Conservation (phyloP, 2,113 vertebrate genomes). For the Chroicocephalus ridibundus region DNA sequence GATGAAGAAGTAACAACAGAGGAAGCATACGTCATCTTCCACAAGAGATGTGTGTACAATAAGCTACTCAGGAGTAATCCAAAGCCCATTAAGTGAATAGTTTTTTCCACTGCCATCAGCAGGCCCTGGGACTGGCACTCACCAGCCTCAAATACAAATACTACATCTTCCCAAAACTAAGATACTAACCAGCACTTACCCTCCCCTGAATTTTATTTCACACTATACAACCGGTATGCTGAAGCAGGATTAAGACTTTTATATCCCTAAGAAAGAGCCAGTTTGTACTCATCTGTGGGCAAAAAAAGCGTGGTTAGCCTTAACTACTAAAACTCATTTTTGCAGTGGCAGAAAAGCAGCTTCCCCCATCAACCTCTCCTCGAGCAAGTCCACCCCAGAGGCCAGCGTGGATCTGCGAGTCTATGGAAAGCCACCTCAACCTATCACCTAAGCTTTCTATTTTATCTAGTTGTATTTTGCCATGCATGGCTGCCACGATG, state of each 20-base stretch:
- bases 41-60: neutral
- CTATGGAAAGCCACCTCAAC: neutral
- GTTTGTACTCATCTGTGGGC: neutral
- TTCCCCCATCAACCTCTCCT: neutral
- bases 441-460: neutral
- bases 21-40: neutral
- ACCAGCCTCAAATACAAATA: neutral
- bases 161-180: neutral
- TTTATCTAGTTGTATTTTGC: neutral
- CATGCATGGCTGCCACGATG: neutral
- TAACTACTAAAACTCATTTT: neutral
- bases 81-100: neutral
- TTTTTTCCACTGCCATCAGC: constrained; percentile 30
- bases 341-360: neutral
- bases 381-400: neutral
- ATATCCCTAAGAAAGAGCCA: neutral
- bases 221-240: neutral
- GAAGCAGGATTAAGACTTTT: neutral
- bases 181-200: neutral
- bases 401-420: accelerated
- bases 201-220: neutral
- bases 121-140: neutral
- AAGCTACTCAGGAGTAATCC: constrained; percentile 22
- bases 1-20: neutral
- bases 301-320: neutral